Evolutionary conservation across 2,888 invertebrate genomes (phyloP).

Genomic region (Metalampra italica): DNA sequence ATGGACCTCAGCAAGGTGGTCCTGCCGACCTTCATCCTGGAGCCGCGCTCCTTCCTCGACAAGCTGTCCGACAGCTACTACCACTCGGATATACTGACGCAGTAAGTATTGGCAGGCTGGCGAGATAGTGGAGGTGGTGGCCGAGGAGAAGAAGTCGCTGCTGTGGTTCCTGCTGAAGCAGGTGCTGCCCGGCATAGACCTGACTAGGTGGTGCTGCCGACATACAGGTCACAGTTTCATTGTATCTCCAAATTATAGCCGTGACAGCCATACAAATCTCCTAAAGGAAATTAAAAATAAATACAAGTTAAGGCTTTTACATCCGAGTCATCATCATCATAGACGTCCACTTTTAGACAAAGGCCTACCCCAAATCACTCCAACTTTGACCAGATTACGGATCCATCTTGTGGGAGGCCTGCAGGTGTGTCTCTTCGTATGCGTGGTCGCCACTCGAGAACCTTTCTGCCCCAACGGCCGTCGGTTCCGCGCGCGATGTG

Average conservation of each 20-base stretch:
- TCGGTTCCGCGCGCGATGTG: too few relatives aligned
- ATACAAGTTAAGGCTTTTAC: too few relatives aligned
- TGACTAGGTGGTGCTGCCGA: conserved; percentile 94
- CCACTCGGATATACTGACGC: conserved; percentile 92
- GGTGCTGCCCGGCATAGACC: conserved; percentile 97
- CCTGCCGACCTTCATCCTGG: conserved; percentile 95
- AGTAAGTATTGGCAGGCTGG: conserved; percentile 87
- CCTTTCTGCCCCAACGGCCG: too few relatives aligned
- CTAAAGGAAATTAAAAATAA: too few relatives aligned
- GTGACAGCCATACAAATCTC: too few relatives aligned
- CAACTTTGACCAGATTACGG: too few relatives aligned
- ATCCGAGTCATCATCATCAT: too few relatives aligned
- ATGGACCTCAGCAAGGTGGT: conserved; percentile 97
- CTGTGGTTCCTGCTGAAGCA: conserved; percentile 97
- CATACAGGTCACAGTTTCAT: conserved; percentile 88
- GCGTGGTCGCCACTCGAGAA: too few relatives aligned
- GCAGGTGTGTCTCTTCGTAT: too few relatives aligned
- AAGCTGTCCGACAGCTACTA: conserved; percentile 96
- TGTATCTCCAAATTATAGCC: neutral
- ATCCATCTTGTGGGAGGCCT: too few relatives aligned
- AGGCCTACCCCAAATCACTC: too few relatives aligned
- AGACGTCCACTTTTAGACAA: too few relatives aligned
- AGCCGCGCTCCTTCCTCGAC: conserved; percentile 95
- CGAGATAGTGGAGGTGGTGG: conserved; percentile 93
- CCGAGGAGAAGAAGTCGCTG: conserved; percentile 95